Conservation (phyloP, 2,888 invertebrate genomes). For the Pandemis cinnamomeana region DNA sequence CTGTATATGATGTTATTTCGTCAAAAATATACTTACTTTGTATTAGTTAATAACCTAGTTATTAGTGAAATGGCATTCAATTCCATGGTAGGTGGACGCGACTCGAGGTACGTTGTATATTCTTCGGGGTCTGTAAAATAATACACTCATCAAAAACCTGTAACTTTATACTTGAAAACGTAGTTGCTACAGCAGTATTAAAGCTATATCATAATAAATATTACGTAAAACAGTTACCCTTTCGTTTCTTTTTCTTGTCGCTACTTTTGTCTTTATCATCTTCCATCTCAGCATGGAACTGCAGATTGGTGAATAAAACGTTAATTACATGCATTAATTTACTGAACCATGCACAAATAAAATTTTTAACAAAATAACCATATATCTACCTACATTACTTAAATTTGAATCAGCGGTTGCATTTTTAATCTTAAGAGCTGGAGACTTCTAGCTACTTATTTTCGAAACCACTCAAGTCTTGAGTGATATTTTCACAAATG, state of each 20-base stretch:
- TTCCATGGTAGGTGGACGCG: constrained; percentile 88
- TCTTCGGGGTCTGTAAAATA: constrained; percentile 78
- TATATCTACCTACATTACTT: too few relatives aligned
- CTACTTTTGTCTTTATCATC: constrained; percentile 55
- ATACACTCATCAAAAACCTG: constrained; percentile 21
- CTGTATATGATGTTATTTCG: too few relatives aligned
- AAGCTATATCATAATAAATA: not conserved
- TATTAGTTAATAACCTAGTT: constrained; percentile 82
- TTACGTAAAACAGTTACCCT: constrained; percentile 53
- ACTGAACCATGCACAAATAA: not conserved
- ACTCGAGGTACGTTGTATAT: constrained; percentile 86
- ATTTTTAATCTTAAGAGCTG: too few relatives aligned
- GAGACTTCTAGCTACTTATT: too few relatives aligned
- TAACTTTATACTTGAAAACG: not conserved
- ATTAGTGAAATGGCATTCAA: constrained; percentile 86
- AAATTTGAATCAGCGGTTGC: too few relatives aligned
- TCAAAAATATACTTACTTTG: constrained; percentile 74
- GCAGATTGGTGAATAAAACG: constrained; percentile 50
- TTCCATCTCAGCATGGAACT: constrained; percentile 90
- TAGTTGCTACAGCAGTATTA: not conserved
- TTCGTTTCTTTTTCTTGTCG: constrained; percentile 60
- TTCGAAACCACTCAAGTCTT: too few relatives aligned
- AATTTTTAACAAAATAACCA: not conserved
- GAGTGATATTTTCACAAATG: too few relatives aligned
- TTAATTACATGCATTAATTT: not conserved